Conservation (phyloP, 2,113 vertebrate genomes). For the Bagarius yarrelli region DNA sequence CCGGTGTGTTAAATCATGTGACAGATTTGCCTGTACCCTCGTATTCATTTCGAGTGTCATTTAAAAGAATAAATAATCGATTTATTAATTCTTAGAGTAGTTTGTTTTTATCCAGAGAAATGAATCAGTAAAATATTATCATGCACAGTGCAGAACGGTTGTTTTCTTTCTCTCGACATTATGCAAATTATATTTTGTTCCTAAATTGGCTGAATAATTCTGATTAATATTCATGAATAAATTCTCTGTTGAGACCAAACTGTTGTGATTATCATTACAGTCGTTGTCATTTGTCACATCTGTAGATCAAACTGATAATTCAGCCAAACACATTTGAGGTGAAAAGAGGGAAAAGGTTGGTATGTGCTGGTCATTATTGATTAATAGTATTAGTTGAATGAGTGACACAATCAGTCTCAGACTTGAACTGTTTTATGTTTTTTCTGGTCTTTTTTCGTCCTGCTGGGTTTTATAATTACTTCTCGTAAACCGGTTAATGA, state of each 20-base stretch:
- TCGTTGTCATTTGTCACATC: neutral
- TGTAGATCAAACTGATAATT: constrained; percentile 14
- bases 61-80: neutral
- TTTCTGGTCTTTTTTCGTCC: neutral
- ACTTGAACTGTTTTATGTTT: neutral
- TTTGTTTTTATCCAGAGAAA: neutral
- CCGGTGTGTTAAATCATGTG: neutral
- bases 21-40: neutral
- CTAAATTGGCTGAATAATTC: constrained; percentile 15
- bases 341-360: neutral
- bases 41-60: neutral
- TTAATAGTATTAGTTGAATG: neutral
- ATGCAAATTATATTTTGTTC: constrained; percentile 21
- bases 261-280: neutral
- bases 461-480: neutral
- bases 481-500: neutral
- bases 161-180: neutral
- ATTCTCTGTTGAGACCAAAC: neutral
- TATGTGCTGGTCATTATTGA: neutral
- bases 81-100: neutral
- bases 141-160: neutral
- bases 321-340: neutral
- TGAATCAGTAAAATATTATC: neutral
- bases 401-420: neutral
- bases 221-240: constrained; percentile 21